Percentiles rank a stretch among this genome's conserved stretches.
Evolutionary conservation across 2,888 invertebrate genomes (phyloP).

Genomic region (Tetrapedia diversipes): DNA sequence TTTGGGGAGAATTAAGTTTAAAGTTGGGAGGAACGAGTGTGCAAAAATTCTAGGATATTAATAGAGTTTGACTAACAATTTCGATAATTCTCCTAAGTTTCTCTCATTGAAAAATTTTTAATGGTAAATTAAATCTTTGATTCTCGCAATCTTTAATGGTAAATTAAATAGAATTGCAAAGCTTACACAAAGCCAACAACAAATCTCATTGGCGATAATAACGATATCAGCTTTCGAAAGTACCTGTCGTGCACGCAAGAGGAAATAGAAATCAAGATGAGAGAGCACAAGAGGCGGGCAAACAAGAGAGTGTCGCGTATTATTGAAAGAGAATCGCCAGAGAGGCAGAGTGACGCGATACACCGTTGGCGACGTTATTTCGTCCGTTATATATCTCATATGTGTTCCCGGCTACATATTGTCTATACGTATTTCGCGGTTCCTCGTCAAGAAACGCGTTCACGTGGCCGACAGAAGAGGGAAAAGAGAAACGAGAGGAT

Average conservation of each 20-base stretch:
- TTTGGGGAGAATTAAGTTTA: too few relatives aligned
- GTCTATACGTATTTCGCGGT: neutral
- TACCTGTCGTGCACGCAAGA: constrained; percentile 11
- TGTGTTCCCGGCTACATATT: neutral
- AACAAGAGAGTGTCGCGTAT: constrained; percentile 35
- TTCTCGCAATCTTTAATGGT: too few relatives aligned
- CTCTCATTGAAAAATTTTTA: too few relatives aligned
- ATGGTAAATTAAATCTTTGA: too few relatives aligned
- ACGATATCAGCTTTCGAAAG: neutral
- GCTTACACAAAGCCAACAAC: neutral
- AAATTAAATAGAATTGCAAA: too few relatives aligned
- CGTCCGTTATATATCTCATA: constrained; percentile 17
- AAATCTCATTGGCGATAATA: neutral
- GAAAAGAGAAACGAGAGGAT: neutral
- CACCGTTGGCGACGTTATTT: constrained; percentile 10
- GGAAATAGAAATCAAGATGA: constrained; percentile 6
- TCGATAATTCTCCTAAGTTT: too few relatives aligned
- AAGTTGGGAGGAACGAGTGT: too few relatives aligned
- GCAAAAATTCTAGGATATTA: too few relatives aligned
- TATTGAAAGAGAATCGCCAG: constrained; percentile 30
- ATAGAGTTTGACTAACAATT: too few relatives aligned
- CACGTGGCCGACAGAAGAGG: neutral
- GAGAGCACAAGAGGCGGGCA: constrained; percentile 36
- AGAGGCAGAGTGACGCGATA: constrained; percentile 8
- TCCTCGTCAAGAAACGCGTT: neutral